Percentiles rank a stretch among this genome's conserved stretches.
Evolutionary conservation across 1,140 invertebrate genomes (phyloP).

Genomic region (Hyposmocoma kahamanoa): DNA sequence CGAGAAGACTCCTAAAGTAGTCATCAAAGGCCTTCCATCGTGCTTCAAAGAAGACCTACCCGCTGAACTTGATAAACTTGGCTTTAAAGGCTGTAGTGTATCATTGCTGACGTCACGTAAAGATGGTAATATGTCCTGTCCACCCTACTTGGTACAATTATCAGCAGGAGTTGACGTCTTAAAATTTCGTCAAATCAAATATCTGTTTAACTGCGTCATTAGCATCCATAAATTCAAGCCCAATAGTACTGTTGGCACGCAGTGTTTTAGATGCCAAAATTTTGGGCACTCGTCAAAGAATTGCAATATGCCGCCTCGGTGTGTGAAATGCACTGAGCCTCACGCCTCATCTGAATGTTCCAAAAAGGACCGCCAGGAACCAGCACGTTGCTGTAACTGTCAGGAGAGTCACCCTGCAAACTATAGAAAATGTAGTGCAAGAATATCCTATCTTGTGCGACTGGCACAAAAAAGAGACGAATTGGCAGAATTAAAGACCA

Average conservation of each 20-base stretch:
- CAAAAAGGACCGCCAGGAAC: neutral
- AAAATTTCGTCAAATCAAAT: conserved; percentile 1
- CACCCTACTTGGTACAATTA: neutral
- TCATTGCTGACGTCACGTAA: neutral
- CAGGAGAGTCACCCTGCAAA: neutral
- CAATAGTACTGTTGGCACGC: neutral
- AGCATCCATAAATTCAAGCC: neutral
- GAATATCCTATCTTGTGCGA: neutral
- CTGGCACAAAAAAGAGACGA: neutral
- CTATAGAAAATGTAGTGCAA: neutral
- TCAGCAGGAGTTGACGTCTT: neutral
- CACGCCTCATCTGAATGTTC: neutral
- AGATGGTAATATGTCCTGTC: neutral
- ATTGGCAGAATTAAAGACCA: neutral
- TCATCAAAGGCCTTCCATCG: neutral
- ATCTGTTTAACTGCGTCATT: neutral
- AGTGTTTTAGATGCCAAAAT: conserved; percentile 1
- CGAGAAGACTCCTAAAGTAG: neutral
- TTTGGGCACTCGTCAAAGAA: conserved; percentile 3
- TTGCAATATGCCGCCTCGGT: neutral
- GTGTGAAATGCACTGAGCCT: conserved; percentile 1
- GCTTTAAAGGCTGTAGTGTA: neutral
- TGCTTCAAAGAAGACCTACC: neutral
- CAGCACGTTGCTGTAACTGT: conserved; percentile 4
- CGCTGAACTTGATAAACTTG: neutral